Conservation (phyloP, 2,888 invertebrate species). For the Athalia circularis region DNA sequence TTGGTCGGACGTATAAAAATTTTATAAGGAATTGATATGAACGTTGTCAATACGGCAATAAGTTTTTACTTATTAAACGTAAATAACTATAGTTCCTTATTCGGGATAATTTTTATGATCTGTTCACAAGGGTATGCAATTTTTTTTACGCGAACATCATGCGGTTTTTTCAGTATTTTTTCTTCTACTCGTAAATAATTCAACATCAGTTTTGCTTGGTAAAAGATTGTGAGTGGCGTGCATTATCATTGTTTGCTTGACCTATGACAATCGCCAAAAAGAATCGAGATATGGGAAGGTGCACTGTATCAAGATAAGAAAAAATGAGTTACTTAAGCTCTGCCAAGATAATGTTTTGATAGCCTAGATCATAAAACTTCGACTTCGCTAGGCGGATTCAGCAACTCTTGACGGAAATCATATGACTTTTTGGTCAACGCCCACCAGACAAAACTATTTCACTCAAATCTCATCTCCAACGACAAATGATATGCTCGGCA, state of each 20-base stretch:
- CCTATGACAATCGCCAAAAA: constrained; percentile 68
- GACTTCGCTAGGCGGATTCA: not conserved
- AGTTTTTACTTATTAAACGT: not conserved
- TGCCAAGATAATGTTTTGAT: constrained; percentile 39
- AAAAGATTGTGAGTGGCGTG: constrained; percentile 27
- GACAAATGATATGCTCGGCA: not conserved
- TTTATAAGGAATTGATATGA: no score
- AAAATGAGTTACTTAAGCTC: constrained; percentile 45
- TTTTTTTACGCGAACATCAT: no score
- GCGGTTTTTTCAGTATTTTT: not conserved
- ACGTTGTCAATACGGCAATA: no score
- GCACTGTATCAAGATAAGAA: constrained; percentile 63
- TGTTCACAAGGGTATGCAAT: no score
- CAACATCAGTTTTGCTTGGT: constrained; percentile 5
- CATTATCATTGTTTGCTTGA: constrained; percentile 68
- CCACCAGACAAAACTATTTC: constrained; percentile 43
- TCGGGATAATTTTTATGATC: not conserved
- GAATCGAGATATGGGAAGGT: constrained; percentile 61
- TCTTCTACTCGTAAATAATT: constrained; percentile 19
- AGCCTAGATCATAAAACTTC: constrained; percentile 34
- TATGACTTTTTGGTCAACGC: constrained; percentile 37
- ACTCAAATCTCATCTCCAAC: not conserved
- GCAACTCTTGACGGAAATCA: constrained; percentile 1
- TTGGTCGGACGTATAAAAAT: no score
- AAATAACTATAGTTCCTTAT: not conserved